These are phyloP conservation scores for Physocephala rufipes DNA, from an alignment of 2,888 invertebrate genomes.

Conservation along the genomic window DNA sequence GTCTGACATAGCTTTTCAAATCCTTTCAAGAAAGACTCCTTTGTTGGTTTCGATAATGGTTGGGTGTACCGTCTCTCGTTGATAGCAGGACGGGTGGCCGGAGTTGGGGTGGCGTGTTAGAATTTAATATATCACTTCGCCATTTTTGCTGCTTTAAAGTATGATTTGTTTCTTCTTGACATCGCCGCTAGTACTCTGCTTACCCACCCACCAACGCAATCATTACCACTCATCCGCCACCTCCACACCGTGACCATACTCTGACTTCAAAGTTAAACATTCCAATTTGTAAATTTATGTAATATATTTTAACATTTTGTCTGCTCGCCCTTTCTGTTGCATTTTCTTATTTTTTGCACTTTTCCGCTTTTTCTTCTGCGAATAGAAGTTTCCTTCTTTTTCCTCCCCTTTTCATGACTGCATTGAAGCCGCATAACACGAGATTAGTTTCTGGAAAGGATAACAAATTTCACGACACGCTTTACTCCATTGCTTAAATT, in stretches of 20 bases:
- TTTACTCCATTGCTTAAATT: background rate
- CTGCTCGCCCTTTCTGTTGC: background rate
- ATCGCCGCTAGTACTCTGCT: slow-evolving; percentile 18
- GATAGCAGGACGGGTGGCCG: no score
- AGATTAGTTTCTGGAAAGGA: background rate
- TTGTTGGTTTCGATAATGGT: background rate
- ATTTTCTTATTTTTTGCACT: background rate
- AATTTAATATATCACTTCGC: slow-evolving; percentile 9
- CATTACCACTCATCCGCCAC: background rate
- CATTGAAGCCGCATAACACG: background rate
- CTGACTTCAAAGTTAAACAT: background rate
- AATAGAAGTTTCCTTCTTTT: background rate
- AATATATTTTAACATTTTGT: no score
- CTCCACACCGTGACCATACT: background rate
- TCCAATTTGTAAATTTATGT: no score
- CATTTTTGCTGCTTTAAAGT: slow-evolving; percentile 33
- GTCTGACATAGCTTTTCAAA: background rate
- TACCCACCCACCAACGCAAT: slow-evolving; percentile 11
- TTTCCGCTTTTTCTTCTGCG: no score
- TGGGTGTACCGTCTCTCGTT: no score
- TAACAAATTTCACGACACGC: background rate
- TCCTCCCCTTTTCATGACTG: background rate
- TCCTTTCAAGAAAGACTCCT: background rate
- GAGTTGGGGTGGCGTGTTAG: no score
- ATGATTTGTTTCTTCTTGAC: slow-evolving; percentile 32